Percentiles rank a stretch among this genome's conserved stretches.
Conservation (phyloP, 2,888 invertebrate species). For the Heliconius cydno region DNA sequence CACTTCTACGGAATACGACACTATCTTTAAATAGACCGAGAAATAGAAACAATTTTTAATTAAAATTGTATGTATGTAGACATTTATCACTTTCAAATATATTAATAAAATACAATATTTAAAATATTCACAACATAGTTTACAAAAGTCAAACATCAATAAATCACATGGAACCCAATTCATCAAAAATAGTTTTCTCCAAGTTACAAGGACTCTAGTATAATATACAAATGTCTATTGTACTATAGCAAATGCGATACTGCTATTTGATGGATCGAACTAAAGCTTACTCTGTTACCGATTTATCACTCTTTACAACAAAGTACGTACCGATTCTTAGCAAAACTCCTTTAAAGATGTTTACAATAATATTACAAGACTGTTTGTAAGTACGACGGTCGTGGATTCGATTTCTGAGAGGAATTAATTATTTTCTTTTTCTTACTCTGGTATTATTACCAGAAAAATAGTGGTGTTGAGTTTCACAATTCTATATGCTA, state of each 20-base stretch:
- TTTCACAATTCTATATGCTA: not conserved
- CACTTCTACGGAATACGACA: too few species aligned
- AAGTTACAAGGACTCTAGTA: not conserved
- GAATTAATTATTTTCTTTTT: not conserved
- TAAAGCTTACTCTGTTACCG: not conserved
- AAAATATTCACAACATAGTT: not conserved
- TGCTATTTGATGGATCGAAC: conserved; percentile 18
- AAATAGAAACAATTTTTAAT: too few species aligned
- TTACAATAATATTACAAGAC: not conserved
- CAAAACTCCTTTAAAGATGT: not conserved
- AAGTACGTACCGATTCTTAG: not conserved
- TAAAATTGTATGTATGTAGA: too few species aligned
- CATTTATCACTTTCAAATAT: not conserved
- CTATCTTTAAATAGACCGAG: too few species aligned
- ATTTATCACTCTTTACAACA: conserved; percentile 9
- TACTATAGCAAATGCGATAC: not conserved
- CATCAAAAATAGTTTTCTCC: not conserved
- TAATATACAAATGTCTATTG: not conserved
- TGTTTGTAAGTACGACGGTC: not conserved
- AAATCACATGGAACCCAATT: not conserved
- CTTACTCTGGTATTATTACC: not conserved
- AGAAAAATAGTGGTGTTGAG: too few species aligned
- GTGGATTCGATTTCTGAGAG: not conserved
- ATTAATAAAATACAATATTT: not conserved
- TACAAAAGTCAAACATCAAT: not conserved